Conservation (phyloP, 2,113 vertebrate genomes). For the Anas platyrhynchos region DNA sequence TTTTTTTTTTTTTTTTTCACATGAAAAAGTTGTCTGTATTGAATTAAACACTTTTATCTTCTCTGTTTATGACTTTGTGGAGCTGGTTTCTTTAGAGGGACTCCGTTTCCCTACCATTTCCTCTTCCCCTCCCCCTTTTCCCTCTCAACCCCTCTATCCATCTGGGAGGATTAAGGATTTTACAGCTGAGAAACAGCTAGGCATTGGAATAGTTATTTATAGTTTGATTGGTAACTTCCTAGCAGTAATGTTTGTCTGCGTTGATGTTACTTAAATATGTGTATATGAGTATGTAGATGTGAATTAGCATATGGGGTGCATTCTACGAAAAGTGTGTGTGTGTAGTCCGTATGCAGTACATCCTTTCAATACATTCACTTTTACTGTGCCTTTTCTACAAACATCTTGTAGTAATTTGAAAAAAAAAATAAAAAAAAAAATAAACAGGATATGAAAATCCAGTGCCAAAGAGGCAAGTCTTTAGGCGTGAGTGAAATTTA, state of each 20-base stretch:
- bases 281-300: conserved; percentile 22
- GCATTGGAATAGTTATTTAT: not conserved
- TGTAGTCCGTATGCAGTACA: not conserved
- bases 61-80: conserved; percentile 33
- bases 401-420: conserved; percentile 76
- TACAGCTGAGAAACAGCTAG: conserved; percentile 18
- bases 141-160: not conserved
- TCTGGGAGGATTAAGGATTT: conserved; percentile 41
- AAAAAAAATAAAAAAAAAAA: conserved; percentile 68
- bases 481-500: conserved; percentile 71
- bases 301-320: not conserved
- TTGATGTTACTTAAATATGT: conserved; percentile 19
- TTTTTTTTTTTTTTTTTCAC: not conserved
- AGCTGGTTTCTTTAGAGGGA: conserved; percentile 41
- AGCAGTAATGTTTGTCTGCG: conserved; percentile 24
- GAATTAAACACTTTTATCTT: conserved; percentile 61
- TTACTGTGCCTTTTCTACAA: conserved; percentile 66
- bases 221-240: conserved; percentile 17
- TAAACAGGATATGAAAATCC: conserved; percentile 78
- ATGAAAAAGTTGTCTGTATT: conserved; percentile 64
- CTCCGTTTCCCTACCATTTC: conserved; percentile 34
- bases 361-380: conserved; percentile 33
- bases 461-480: conserved; percentile 71
- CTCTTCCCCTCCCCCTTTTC: not conserved
- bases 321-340: not conserved